Evolutionary conservation across 2,797 vertebrate species (phyloP).

Genomic region (Mormyrops attenuatus): DNA sequence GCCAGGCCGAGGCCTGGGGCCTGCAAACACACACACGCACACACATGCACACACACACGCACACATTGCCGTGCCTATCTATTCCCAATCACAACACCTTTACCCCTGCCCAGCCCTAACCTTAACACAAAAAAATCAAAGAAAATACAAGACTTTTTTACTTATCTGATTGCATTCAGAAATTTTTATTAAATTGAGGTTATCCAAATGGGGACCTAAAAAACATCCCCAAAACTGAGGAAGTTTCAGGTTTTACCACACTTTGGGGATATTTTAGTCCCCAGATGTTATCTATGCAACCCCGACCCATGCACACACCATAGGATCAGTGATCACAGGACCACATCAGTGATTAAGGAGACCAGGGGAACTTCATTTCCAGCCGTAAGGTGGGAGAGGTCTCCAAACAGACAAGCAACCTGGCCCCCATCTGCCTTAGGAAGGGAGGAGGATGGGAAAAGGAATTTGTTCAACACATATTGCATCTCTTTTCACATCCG

Average conservation of each 20-base stretch:
- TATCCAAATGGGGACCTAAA: neutral
- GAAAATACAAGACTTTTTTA: neutral
- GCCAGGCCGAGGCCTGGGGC: constrained; percentile 72
- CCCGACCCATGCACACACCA: constrained; percentile 47
- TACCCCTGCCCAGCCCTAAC: neutral
- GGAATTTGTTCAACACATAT: constrained; percentile 34
- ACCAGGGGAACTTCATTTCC: constrained; percentile 59
- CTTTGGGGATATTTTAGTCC: neutral
- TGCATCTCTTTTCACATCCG: neutral
- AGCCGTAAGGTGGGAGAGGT: constrained; percentile 68
- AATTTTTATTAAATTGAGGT: neutral
- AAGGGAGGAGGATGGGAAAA: constrained; percentile 43
- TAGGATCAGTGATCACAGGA: no score
- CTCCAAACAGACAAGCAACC: constrained; percentile 66
- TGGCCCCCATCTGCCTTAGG: constrained; percentile 31
- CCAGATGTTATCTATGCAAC: neutral
- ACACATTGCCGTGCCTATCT: neutral
- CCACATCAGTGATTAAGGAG: constrained; percentile 87
- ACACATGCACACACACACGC: neutral
- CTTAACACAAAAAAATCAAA: neutral
- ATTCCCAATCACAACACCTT: neutral
- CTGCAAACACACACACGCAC: constrained; percentile 28
- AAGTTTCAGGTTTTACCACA: neutral
- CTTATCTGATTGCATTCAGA: neutral
- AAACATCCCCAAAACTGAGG: no score